Base-by-base conservation (phyloP, 2,888 invertebrate genomes). In the Metalampra italica region DNA sequence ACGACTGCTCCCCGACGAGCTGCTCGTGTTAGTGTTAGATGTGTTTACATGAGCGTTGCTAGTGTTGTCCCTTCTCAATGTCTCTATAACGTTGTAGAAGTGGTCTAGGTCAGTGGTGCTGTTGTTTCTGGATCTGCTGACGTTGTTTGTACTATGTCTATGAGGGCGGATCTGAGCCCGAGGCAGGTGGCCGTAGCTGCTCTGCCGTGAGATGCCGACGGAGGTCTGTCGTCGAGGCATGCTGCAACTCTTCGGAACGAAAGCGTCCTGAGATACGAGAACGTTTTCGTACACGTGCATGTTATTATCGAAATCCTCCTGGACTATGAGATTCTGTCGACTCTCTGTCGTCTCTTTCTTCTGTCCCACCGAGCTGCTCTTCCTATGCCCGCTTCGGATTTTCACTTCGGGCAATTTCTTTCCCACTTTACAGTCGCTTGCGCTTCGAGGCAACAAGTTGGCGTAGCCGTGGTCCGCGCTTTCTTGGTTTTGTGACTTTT, bases 231-330 rank as follows among this genome's bases (percentile, higher is more conserved):
- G 75, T 1, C 90, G 79, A 44, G 90, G 90, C 89, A 89, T 88
- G 61, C 83, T 88, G 62, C 88, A 87, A 56, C 84, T 89, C 56
- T 78, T 80, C 32, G 86, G 82, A 22, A 80, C 78, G 63, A 82
- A 80, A 3, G 75, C 54, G 34, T 85, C 86, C 54, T 73, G 73
- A 22, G 75, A 60, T 61, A 72, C 49, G 7, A 79, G 60, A 1
- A 90, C 67, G 67, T 90, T 90, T 56, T 90, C 90, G 60, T 90
- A 90, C 37, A 90, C 82, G 60, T 90, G 90, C 8, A 78, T 71
- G 60, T 68, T 62, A 14, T 39, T 66, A 47, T 83, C 85, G 49
- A 65, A 60, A 52, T 88, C 88, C 48, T 90, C 90, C 12, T 77
- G 83, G 1, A 75, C 60, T 54, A 90, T 84, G 30, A 90, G 76